phyloP scores from a whole-genome alignment of 2,888 invertebrate genomes.

The Troglohyphantes excavatus region DNA sequence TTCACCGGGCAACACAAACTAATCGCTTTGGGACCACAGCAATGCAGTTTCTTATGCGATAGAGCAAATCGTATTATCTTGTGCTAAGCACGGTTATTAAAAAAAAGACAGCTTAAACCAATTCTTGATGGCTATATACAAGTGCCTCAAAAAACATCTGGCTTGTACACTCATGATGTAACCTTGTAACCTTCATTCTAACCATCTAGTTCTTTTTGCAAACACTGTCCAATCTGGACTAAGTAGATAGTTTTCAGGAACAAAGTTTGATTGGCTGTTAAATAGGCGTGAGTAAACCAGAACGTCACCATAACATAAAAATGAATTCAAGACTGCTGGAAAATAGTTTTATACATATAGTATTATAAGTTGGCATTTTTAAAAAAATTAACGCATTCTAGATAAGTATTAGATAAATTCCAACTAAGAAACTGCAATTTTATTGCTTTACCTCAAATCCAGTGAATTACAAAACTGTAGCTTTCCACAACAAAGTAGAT shows the following conservation, averaged over 20 bases:
- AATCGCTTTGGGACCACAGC: conserved; percentile 32
- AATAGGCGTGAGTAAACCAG: not conserved
- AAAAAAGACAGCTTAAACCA: conserved; percentile 39
- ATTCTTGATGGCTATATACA: not conserved
- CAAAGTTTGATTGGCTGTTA: conserved; percentile 1
- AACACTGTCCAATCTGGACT: not conserved
- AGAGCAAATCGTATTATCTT: conserved; percentile 41
- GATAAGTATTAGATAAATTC: too few relatives aligned
- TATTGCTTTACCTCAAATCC: too few relatives aligned
- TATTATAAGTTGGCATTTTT: too few relatives aligned
- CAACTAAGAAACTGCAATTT: too few relatives aligned
- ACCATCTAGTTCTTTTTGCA: not conserved
- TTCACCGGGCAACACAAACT: conserved; percentile 77
- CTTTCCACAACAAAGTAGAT: too few relatives aligned
- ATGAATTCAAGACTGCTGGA: too few relatives aligned
- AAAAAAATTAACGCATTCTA: too few relatives aligned
- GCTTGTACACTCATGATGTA: not conserved
- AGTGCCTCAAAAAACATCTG: not conserved
- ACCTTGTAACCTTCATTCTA: not conserved
- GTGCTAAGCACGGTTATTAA: conserved; percentile 62
- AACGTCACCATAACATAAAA: too few relatives aligned
- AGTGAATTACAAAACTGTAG: too few relatives aligned
- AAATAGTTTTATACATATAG: too few relatives aligned
- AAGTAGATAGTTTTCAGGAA: not conserved
- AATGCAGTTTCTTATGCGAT: conserved; percentile 30